Evolutionary conservation across 2,113 vertebrate species (phyloP).

Genomic region (Gobiocypris rarus): DNA sequence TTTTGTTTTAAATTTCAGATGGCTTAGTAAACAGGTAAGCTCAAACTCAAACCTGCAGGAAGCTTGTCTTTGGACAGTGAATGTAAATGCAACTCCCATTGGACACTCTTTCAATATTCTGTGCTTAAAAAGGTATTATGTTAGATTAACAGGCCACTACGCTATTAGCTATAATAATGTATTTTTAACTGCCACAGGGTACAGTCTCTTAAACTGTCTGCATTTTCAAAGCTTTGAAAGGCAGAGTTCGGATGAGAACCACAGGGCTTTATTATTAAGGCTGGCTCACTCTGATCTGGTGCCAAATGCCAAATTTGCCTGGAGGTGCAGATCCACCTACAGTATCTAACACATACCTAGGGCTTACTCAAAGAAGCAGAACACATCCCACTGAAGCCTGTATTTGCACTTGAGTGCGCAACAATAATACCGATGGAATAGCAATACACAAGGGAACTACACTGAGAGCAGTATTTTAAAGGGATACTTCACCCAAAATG

Average conservation of each 20-base stretch:
- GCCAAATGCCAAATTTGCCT: slow-evolving; percentile 13
- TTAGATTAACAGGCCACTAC: background rate
- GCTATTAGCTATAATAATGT: background rate
- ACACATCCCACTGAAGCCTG: background rate
- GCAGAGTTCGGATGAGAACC: background rate
- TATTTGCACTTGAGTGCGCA: background rate
- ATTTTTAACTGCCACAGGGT: background rate
- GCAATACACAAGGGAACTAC: background rate
- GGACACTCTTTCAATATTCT: background rate
- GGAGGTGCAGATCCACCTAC: slow-evolving; percentile 20
- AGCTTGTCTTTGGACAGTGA: background rate
- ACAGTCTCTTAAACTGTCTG: background rate
- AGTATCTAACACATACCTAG: slow-evolving; percentile 1
- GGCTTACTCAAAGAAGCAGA: background rate
- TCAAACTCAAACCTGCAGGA: background rate
- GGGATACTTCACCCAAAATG: background rate
- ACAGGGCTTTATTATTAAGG: slow-evolving; percentile 1
- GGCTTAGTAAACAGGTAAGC: background rate
- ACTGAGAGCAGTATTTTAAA: background rate
- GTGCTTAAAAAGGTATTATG: background rate
- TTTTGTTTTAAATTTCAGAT: background rate
- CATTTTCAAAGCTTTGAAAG: background rate
- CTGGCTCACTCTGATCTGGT: background rate
- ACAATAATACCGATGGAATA: background rate
- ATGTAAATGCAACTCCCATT: background rate